phyloP scores from a whole-genome alignment of 2,888 invertebrate species.

The Ectropis crepuscularia region DNA sequence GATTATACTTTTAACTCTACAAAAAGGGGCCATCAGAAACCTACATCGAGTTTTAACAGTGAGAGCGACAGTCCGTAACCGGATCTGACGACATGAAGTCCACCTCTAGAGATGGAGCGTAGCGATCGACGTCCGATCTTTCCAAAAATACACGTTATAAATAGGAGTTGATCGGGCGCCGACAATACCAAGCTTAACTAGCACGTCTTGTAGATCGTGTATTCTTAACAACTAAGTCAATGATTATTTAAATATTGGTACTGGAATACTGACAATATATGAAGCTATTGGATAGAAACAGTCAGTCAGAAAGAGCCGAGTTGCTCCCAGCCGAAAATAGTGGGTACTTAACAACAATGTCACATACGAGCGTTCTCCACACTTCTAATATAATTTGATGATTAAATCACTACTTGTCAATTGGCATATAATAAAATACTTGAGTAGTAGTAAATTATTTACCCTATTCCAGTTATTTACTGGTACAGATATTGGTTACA shows the following conservation, averaged over 20 bases:
- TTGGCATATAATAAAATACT: too few relatives aligned
- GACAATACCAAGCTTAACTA: constrained; percentile 25
- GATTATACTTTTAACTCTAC: constrained; percentile 23
- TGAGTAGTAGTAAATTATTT: too few relatives aligned
- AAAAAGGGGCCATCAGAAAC: constrained; percentile 54
- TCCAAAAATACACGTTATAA: constrained; percentile 52
- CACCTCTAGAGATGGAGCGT: constrained; percentile 33
- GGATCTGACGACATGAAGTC: constrained; percentile 26
- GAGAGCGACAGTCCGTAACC: constrained; percentile 33
- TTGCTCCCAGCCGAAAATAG: constrained; percentile 11
- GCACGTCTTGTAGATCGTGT: constrained; percentile 55
- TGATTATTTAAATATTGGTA: constrained; percentile 61
- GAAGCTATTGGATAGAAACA: constrained; percentile 50
- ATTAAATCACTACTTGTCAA: not conserved
- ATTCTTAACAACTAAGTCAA: constrained; percentile 49
- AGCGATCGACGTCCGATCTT: constrained; percentile 41
- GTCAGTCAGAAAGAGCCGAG: constrained; percentile 42
- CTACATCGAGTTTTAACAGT: constrained; percentile 46
- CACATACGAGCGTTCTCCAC: constrained; percentile 15
- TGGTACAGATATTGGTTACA: too few relatives aligned
- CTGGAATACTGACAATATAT: constrained; percentile 62
- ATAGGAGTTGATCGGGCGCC: constrained; percentile 17
- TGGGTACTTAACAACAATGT: not conserved
- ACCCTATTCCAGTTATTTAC: too few relatives aligned
- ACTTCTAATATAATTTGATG: not conserved